A percentile compares a stretch with the other conserved stretches of the same genome.
These are phyloP conservation scores for Phataginus tricuspis DNA, from an alignment of 2,797 vertebrate species.

Conservation along the genomic window DNA sequence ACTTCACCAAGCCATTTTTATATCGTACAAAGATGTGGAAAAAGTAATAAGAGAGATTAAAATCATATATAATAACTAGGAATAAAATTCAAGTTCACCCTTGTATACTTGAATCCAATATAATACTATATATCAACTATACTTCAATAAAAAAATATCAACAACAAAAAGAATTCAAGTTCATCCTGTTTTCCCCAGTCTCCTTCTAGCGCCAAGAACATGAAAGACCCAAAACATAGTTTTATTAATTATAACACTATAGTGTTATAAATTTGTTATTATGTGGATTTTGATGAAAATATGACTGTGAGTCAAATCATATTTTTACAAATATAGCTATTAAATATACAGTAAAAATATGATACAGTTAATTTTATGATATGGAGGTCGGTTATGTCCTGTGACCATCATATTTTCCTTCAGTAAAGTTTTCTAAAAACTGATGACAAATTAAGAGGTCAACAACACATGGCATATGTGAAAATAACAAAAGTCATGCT, in stretches of 20 bases:
- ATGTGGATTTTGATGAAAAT: constrained; percentile 32
- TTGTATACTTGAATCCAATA: too few relatives aligned
- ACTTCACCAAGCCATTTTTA: background rate
- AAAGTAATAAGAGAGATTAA: constrained; percentile 14
- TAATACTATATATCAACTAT: too few relatives aligned
- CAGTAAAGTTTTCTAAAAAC: background rate
- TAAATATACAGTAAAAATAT: background rate
- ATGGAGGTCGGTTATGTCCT: background rate
- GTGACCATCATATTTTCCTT: background rate
- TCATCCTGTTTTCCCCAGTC: background rate
- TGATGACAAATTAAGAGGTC: background rate
- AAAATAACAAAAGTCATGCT: background rate
- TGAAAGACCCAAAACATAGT: background rate
- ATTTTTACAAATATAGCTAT: background rate
- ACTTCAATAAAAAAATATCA: too few relatives aligned
- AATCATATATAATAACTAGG: constrained; percentile 35
- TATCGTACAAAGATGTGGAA: background rate
- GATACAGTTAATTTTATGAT: background rate
- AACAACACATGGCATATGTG: background rate
- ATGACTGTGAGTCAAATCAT: background rate
- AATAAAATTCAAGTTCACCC: background rate
- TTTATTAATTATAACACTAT: too few relatives aligned
- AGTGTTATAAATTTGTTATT: background rate
- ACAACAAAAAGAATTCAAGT: background rate
- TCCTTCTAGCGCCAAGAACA: background rate